Evolutionary conservation across 2,888 invertebrate species (phyloP), one percentile per base, ranked within the genome.

Genomic region (Serripes groenlandicus): DNA sequence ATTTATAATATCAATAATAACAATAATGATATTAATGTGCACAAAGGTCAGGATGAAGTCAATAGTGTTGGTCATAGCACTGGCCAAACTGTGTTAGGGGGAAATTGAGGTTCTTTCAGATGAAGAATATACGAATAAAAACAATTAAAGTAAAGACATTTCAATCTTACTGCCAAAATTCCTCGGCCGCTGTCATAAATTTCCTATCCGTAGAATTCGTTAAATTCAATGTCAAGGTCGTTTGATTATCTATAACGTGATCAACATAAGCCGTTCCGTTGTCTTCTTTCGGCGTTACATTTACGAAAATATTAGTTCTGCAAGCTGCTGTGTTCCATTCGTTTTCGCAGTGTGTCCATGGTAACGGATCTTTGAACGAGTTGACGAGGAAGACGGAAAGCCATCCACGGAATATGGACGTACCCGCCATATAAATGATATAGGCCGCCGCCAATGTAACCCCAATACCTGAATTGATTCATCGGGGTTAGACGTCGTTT

Each of bases 311-410:
- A n/a, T 42, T 30, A 9, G 23, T 15, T 52, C 58, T 95, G 78
- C 95, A 95, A 75, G 90, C 89, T 1, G 78, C 75, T 1, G 93
- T 93, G 89, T 95, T 95, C 95, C 95, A 95, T 1, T 85, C 72
- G 72, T 94, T 93, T 62, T 90, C 88, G 83, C 95, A 95, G 54
- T 72, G 86, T n/a, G 92, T 90, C 95, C 95, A 95, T 4, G 95
- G 95, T 28, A 95, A 89, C 30, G 89, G 88, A 0, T 82, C 56
- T 9, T 89, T 84, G 83, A 95, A 93, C 7, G 94, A 94, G 28
- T 92, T 87, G 58, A 94, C 75, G 54, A 94, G 88, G 85, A 93
- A 94, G 83, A 93, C 78, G 11, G 78, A 42, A 3, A 84, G 69
- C 84, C 84, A 84, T 30, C 75, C 69, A 1, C 84, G 71, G 42